A percentile compares a stretch with the other conserved stretches of the same genome.
phyloP scores from a whole-genome alignment of 2,888 invertebrate genomes.

The Andrena dorsata region DNA sequence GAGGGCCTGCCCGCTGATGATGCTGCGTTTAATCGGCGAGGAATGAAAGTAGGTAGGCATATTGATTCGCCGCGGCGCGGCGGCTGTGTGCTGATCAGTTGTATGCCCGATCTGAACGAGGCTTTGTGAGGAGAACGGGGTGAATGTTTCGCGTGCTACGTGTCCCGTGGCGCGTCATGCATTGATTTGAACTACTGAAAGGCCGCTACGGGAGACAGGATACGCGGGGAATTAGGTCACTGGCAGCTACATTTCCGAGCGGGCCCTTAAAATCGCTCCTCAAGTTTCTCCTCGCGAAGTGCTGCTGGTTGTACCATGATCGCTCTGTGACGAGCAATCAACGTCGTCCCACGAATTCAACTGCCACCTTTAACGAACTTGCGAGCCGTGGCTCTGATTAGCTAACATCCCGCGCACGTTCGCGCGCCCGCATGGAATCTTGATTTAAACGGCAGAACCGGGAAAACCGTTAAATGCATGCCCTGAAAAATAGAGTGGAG shows the following conservation, averaged over 20 bases:
- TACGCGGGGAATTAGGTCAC: slow-evolving; percentile 8
- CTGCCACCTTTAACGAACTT: not conserved
- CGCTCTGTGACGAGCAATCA: slow-evolving; percentile 8
- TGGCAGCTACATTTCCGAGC: not conserved
- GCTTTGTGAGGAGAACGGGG: too few relatives aligned
- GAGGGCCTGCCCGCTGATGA: too few relatives aligned
- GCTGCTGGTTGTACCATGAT: slow-evolving; percentile 5
- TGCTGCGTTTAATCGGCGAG: not conserved
- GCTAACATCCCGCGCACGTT: not conserved
- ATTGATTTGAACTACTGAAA: slow-evolving; percentile 1
- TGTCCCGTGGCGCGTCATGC: not conserved
- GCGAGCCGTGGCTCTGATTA: not conserved
- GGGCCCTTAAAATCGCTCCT: not conserved
- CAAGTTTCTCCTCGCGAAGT: not conserved
- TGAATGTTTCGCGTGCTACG: not conserved
- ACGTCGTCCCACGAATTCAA: not conserved
- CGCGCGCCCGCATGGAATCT: not conserved
- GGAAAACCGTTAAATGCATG: not conserved
- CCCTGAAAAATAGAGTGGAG: not conserved
- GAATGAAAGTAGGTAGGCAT: too few relatives aligned
- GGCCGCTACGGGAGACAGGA: not conserved
- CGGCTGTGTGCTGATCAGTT: too few relatives aligned
- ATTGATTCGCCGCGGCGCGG: too few relatives aligned
- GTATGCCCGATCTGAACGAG: too few relatives aligned
- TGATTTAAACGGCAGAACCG: not conserved